Evolutionary conservation across 1,140 invertebrate genomes (phyloP), one percentile per base, ranked within the genome.

Genomic region (Ectropis grisescens): DNA sequence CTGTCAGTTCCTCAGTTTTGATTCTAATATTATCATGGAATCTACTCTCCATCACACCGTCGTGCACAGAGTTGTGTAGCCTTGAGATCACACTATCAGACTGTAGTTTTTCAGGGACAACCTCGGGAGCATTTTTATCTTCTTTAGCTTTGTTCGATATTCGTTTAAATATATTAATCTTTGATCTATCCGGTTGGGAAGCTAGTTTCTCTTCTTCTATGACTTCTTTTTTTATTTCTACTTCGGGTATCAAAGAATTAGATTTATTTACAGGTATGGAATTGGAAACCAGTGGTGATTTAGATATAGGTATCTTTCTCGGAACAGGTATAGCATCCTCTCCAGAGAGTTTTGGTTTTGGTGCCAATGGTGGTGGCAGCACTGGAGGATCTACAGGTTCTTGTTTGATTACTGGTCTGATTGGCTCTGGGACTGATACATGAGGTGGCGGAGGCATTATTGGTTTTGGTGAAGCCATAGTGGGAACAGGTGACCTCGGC

Each of bases 81-180:
- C 75, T 74, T 65, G 75, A 71, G 53, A 82, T 81, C 55, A 69
- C 47, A 41, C 59, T 38, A 44, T 82, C 81, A 66, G 82, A 81
- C 46, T 85, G 86, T 14, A 59, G 40, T 58, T 84, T 85, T 39
- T 84, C 80, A 50, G 78, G 56, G 26, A 82, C 74, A 50, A 69
- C 51, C 44, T 84, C 85, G 42, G 78, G 72, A 51, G 56, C 47
- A 41, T 24, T 49, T 50, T 83, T 85, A 47, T 89, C 87, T 51
- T 89, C 88, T 75, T 90, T 92, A 10, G 88, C 87, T 82, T 91
- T 92, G 60, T 82, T 82, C 32, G 90, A 88, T 55, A 93, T 91
- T 76, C 93, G 93, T 60, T 93, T 94, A 50, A 94, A 92, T 59
- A 94, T 92, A 79, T 93, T 93, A 13, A 93, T 68, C 68, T 94